phyloP scores from a whole-genome alignment of 2,113 vertebrate genomes.

The Limanda limanda region DNA sequence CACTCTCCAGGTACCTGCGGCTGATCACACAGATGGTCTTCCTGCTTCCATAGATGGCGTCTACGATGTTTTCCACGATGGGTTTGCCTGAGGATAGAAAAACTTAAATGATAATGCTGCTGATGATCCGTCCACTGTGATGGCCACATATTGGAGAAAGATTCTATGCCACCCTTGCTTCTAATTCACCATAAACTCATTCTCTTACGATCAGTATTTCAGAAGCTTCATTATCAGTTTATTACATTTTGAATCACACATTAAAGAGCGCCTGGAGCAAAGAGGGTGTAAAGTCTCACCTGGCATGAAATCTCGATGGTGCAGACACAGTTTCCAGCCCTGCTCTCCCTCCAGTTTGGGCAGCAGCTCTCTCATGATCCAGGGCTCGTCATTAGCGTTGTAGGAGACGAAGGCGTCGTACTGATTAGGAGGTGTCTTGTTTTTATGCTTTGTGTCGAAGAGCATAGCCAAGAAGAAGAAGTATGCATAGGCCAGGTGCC shows the following conservation, averaged over 20 bases:
- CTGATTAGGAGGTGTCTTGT: conserved; percentile 32
- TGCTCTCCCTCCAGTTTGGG: conserved; percentile 81
- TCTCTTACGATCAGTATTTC: too few relatives aligned
- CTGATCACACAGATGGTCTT: conserved; percentile 85
- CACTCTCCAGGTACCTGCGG: conserved; percentile 78
- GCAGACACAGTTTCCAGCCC: conserved; percentile 83
- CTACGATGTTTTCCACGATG: conserved; percentile 84
- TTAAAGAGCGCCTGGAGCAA: too few relatives aligned
- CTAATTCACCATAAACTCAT: too few relatives aligned
- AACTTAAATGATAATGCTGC: not conserved
- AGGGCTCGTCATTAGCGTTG: conserved; percentile 78
- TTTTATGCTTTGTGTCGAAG: conserved; percentile 65
- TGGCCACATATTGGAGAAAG: too few relatives aligned
- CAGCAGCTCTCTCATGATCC: conserved; percentile 78
- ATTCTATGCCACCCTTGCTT: too few relatives aligned
- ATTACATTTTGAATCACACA: too few relatives aligned
- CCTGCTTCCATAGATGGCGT: conserved; percentile 82
- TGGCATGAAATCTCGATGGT: conserved; percentile 85
- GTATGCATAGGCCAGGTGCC: conserved; percentile 78
- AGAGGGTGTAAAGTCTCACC: conserved; percentile 48
- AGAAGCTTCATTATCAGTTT: too few relatives aligned
- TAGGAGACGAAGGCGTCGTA: conserved; percentile 86
- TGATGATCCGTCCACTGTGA: too few relatives aligned
- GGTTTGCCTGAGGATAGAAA: conserved; percentile 62
- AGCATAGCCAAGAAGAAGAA: conserved; percentile 78